Base-by-base conservation (phyloP, 2,797 vertebrate genomes). In the Oceanodroma leucorhoa region DNA sequence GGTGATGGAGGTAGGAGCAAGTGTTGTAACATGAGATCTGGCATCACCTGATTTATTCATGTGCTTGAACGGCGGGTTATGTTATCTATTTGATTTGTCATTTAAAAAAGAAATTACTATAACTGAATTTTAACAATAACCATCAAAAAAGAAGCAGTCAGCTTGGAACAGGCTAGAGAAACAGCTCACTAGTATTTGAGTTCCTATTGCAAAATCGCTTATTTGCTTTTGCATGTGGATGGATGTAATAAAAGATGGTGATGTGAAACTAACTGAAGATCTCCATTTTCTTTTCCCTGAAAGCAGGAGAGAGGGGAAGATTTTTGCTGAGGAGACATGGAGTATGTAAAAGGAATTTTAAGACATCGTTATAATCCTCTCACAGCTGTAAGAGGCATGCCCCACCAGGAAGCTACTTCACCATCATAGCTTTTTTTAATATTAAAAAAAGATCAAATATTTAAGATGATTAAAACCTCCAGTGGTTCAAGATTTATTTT, bases 31-130 rank as follows among this genome's bases (percentile, higher is more conserved):
- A 76, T 41, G 34, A 95, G 54, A 83, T 82, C 54, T 79, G 77
- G 93, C 80, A 93, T 91, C 16, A n/a, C 19, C 38, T 95, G 41
- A 86, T 92, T 96, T 97, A 94, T 96, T 96, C 27, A 96, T 96
- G 77, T 40, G 26, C 46, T 91, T 58, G 10, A 81, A 78, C 21
- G 73, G 67, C 6, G 19, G 11, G 27, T 71, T 77, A 41, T 55
- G 16, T 79, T 83, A 54, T 77, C 34, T 83, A 34, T 61, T 71
- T 53, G 29, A 55, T 86, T 87, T 0, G 0, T 32, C 43, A 62
- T 62, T 88, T 88, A 4, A 55, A 87, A 91, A 71, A 11, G 22
- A 38, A 72, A 30, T 38, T 62, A 54, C 32, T 61, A 17, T 48
- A 87, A 54, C 17, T 32, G 22, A 78, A 48, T 91, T 87, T 78